phyloP scores from a whole-genome alignment of 2,113 vertebrate species.

The Anhinga rufa region DNA sequence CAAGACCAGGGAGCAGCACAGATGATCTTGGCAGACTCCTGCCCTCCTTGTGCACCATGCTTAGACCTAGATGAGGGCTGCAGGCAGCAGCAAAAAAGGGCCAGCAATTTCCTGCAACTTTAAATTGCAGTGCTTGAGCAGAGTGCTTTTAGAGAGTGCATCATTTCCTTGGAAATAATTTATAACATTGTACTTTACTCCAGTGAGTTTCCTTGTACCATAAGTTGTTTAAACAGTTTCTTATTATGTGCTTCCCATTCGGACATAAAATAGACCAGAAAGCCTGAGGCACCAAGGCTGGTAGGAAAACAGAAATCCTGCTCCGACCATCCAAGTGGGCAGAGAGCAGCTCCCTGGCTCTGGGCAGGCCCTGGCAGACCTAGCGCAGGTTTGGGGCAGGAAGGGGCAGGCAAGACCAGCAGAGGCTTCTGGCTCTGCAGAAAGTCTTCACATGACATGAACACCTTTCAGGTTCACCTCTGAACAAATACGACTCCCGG shows the following conservation, averaged over 20 bases:
- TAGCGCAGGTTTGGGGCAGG: not conserved
- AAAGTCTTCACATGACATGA: not conserved
- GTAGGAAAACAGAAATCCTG: conserved; percentile 42
- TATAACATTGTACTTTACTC: not conserved
- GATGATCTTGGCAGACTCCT: not conserved
- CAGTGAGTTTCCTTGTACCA: conserved; percentile 30
- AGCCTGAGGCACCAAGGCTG: conserved; percentile 3
- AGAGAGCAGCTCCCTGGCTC: not conserved
- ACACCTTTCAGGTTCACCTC: not conserved
- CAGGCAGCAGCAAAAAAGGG: not conserved
- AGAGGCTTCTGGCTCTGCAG: not conserved
- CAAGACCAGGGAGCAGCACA: not conserved
- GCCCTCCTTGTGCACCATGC: not conserved
- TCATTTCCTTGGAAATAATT: conserved; percentile 51
- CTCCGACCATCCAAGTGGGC: not conserved
- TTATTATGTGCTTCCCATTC: conserved; percentile 40
- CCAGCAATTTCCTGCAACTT: not conserved
- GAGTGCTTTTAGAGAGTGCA: not conserved
- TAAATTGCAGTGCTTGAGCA: not conserved
- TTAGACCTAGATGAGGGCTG: not conserved
- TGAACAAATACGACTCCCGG: not conserved
- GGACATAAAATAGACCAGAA: not conserved
- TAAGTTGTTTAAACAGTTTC: conserved; percentile 44
- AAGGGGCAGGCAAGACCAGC: not conserved
- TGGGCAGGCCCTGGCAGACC: not conserved